phyloP scores from a whole-genome alignment of 2,888 invertebrate species.

The Diaperis boleti region DNA sequence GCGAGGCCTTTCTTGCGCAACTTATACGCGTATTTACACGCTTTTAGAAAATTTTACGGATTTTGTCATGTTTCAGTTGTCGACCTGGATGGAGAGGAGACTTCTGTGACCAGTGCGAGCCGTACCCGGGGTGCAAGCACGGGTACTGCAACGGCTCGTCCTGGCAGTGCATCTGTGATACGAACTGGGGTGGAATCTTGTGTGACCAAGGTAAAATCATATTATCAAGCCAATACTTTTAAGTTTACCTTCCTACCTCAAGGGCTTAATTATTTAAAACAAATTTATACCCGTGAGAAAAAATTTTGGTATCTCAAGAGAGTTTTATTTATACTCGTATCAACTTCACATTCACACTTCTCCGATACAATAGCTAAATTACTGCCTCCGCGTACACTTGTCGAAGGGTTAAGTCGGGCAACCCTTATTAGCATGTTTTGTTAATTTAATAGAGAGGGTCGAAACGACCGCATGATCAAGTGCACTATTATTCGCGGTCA shows the following conservation, averaged over 20 bases:
- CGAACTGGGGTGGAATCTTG: slow-evolving; percentile 98
- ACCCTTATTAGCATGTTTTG: slow-evolving; percentile 33
- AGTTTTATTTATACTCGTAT: too few species aligned
- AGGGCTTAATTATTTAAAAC: too few species aligned
- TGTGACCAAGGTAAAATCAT: slow-evolving; percentile 96
- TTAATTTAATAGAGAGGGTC: slow-evolving; percentile 32
- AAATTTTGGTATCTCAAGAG: too few species aligned
- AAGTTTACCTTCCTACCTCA: too few species aligned
- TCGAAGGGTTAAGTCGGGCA: slow-evolving; percentile 36
- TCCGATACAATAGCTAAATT: slow-evolving; percentile 14
- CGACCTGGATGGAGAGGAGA: slow-evolving; percentile 94
- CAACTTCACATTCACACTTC: slow-evolving; percentile 2
- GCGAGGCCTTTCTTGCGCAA: slow-evolving; percentile 8
- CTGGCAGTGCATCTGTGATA: slow-evolving; percentile 97
- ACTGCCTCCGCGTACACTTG: slow-evolving; percentile 20
- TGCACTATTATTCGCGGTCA: slow-evolving; percentile 57
- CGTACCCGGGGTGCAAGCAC: slow-evolving; percentile 96
- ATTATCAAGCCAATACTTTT: too few species aligned
- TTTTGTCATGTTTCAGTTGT: slow-evolving; percentile 74
- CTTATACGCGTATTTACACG: slow-evolving; percentile 33
- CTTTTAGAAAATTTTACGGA: slow-evolving; percentile 31
- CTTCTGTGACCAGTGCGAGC: slow-evolving; percentile 91
- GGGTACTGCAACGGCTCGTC: slow-evolving; percentile 94
- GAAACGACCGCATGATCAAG: slow-evolving; percentile 57
- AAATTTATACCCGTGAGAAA: too few species aligned